These are phyloP conservation scores for Falcunculus frontatus DNA, from an alignment of 2,113 vertebrate species.

Conservation along the genomic window DNA sequence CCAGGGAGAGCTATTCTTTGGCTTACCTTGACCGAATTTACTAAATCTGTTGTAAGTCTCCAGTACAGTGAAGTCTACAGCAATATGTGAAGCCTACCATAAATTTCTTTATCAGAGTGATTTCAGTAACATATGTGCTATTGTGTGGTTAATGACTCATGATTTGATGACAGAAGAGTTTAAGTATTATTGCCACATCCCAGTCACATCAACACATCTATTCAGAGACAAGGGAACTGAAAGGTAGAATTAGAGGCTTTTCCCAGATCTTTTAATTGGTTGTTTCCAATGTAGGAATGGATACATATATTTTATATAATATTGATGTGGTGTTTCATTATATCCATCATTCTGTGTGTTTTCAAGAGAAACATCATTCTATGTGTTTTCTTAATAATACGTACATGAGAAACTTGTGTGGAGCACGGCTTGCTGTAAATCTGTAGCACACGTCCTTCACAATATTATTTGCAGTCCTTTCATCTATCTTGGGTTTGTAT, in stretches of 20 bases:
- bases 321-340: not conserved
- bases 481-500: not conserved
- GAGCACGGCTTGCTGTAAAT: not conserved
- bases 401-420: not conserved
- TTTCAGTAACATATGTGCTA: not conserved
- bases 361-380: not conserved
- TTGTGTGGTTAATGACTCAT: not conserved
- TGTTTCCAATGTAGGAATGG: not conserved
- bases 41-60: not conserved
- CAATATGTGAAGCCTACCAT: not conserved
- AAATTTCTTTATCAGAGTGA: not conserved
- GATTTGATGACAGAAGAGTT: not conserved
- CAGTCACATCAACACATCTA: not conserved
- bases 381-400: not conserved
- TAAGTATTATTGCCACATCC: not conserved
- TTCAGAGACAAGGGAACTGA: not conserved
- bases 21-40: not conserved
- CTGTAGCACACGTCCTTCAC: not conserved
- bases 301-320: not conserved
- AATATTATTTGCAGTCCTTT: not conserved
- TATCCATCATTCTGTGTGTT: not conserved
- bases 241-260: not conserved
- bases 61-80: not conserved
- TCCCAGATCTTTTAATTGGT: not conserved
- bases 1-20: not conserved